Evolutionary conservation across 2,888 invertebrate genomes (phyloP).

Genomic region (Zele albiditarsus): DNA sequence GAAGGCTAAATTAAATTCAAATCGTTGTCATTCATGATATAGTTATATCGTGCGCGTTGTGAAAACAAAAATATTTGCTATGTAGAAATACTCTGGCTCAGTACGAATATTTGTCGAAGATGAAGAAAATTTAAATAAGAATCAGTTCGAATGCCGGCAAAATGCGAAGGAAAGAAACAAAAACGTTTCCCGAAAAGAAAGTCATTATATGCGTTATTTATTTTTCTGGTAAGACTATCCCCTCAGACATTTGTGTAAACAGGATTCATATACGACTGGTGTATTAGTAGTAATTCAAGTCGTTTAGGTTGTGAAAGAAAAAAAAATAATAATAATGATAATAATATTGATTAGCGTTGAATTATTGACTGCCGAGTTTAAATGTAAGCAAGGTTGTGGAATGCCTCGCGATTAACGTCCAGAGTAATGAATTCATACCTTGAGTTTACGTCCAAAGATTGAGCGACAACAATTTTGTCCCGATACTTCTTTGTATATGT

Average conservation of each 20-base stretch:
- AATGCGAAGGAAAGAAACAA: not conserved
- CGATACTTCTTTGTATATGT: conserved; percentile 41
- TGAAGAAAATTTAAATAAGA: not conserved
- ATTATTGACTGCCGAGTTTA: conserved; percentile 14
- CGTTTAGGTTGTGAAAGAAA: conserved; percentile 44
- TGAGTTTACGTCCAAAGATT: conserved; percentile 42
- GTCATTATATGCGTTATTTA: conserved; percentile 4
- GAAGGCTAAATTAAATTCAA: conserved; percentile 22
- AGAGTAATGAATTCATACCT: conserved; percentile 35
- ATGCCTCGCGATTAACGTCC: conserved; percentile 45
- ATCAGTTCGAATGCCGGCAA: too few relatives aligned
- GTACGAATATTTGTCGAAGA: not conserved
- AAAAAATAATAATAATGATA: conserved; percentile 7
- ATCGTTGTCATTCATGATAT: conserved; percentile 31
- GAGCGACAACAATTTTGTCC: conserved; percentile 37
- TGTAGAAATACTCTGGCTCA: not conserved
- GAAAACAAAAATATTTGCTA: conserved; percentile 25
- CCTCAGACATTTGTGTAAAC: not conserved
- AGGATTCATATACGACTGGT: not conserved
- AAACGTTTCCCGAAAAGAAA: not conserved
- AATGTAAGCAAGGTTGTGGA: conserved; percentile 33
- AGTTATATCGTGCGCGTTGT: conserved; percentile 25
- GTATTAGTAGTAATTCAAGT: conserved; percentile 32
- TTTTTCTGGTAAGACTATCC: conserved; percentile 15
- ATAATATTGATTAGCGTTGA: conserved; percentile 22